phyloP scores from a whole-genome alignment of 2,888 invertebrate species.

The Drosophila nr. fundita region DNA sequence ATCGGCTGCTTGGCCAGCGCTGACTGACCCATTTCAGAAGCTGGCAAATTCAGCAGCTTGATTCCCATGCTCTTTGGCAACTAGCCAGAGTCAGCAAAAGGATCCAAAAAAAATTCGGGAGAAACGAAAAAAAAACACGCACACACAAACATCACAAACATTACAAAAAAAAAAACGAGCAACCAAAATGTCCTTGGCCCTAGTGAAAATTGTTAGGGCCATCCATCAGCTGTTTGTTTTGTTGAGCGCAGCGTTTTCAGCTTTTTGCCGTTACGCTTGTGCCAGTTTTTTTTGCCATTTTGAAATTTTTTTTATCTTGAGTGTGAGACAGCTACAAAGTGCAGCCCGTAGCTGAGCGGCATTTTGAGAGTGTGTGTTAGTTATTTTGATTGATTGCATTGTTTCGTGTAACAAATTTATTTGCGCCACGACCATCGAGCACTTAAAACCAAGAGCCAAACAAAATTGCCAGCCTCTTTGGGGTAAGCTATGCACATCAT shows the following conservation, averaged over 20 bases:
- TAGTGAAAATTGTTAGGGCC: slow-evolving; percentile 65
- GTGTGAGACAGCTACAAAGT: slow-evolving; percentile 56
- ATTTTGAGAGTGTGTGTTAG: slow-evolving; percentile 45
- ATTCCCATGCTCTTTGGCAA: slow-evolving; percentile 50
- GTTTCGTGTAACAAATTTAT: slow-evolving; percentile 77
- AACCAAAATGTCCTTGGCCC: slow-evolving; percentile 69
- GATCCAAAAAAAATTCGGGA: background rate
- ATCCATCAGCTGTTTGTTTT: slow-evolving; percentile 72
- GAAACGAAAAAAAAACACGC: background rate
- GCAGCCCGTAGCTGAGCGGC: slow-evolving; percentile 42
- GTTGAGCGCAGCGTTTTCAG: slow-evolving; percentile 59
- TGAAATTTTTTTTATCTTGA: slow-evolving; percentile 8
- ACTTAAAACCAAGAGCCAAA: slow-evolving; percentile 46
- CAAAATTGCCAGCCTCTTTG: slow-evolving; percentile 19
- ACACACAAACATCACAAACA: background rate
- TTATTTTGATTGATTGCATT: slow-evolving; percentile 77
- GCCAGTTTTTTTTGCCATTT: slow-evolving; percentile 13
- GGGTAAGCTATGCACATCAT: slow-evolving; percentile 44
- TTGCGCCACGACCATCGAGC: slow-evolving; percentile 53
- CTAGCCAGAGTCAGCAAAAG: slow-evolving; percentile 28
- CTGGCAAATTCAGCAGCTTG: slow-evolving; percentile 30
- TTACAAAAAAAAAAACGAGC: slow-evolving; percentile 23
- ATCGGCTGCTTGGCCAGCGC: slow-evolving; percentile 7
- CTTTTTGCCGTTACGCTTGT: slow-evolving; percentile 42
- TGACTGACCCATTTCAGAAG: slow-evolving; percentile 57